Base-by-base conservation (phyloP, 2,113 vertebrate genomes). In the Noctilio leporinus region DNA sequence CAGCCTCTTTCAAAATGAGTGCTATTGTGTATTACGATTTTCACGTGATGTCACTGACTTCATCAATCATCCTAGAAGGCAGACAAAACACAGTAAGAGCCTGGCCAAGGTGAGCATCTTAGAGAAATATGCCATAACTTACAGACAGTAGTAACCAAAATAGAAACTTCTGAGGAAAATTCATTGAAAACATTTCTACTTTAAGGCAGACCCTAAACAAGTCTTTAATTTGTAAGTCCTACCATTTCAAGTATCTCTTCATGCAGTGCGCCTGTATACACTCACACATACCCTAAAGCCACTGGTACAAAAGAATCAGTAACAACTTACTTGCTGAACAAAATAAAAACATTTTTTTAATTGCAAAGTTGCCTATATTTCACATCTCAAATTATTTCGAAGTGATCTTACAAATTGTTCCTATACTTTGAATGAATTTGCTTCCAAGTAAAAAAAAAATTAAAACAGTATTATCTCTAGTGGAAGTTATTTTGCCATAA, bases 271-370 rank as follows among this genome's bases (percentile, higher is more conserved):
- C 4, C 19, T 33, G 2, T 28, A 10, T 35, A 43, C 0, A 6
- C 35, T 57, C 2, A 10, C 12, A 14, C 35, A 24, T 17, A 45
- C 7, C 70, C 55, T 28, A 4, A 38, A 96, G 91, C 57, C 87
- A 95, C 35, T n/a, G 91, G 96, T 82, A 87, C 49, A 67, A 86
- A 67, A 86, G 14, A 92, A 55, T 43, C 76, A 70, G 59, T 81
- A 85, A 76, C 90, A 96, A 96, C 94, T 97, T 76, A 96, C 43
- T 96, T 96, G 59, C 6, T 92, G 91, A 70, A 93, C 40, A 96
- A 97, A 97, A 97, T 72, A 49, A 98, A 97, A 94, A 89, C 30
- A 28, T 20, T 97, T 95, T 95, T 96, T 97, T 96, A 98, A 95
- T 62, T 49, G 38, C 82, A 91, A 92, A 19, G 12, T 72, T 94